Percentiles rank a stretch among this genome's conserved stretches.
Conservation (phyloP, 2,888 invertebrate genomes). For the Gymnosoma rotundatum region DNA sequence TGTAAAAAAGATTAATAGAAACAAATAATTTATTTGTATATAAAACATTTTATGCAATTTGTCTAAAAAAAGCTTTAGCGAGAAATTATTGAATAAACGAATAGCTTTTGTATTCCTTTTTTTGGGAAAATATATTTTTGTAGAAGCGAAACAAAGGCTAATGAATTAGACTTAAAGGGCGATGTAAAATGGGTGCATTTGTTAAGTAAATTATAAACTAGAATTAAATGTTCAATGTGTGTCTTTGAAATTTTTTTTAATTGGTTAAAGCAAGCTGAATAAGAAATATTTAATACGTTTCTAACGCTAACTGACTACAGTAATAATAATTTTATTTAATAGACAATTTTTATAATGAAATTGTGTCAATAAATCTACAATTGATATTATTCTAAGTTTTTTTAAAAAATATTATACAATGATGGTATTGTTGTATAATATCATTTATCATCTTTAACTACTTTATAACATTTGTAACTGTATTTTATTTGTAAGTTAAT, state of each 20-base stretch:
- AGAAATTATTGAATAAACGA: too few species aligned
- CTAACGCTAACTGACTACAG: neutral
- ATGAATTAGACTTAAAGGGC: slow-evolving; percentile 35
- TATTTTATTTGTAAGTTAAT: neutral
- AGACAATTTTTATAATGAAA: neutral
- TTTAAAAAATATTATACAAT: neutral
- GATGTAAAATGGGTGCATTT: slow-evolving; percentile 46
- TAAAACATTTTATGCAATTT: too few species aligned
- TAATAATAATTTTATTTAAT: too few species aligned
- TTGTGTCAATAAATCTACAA: slow-evolving; percentile 24
- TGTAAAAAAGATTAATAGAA: neutral
- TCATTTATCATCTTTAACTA: neutral
- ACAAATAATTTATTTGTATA: neutral
- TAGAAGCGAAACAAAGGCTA: neutral
- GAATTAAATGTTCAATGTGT: slow-evolving; percentile 2
- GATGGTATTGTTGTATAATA: neutral
- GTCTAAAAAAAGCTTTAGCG: too few species aligned
- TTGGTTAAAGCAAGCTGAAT: slow-evolving; percentile 23
- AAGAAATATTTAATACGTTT: slow-evolving; percentile 1
- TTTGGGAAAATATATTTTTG: neutral
- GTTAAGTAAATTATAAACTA: neutral
- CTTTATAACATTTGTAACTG: too few species aligned
- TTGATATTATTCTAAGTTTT: neutral
- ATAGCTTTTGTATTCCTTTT: too few species aligned
- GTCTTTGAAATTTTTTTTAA: neutral